Base-by-base conservation (phyloP, 1,140 invertebrate species). In the Tetramorium simillimum region DNA sequence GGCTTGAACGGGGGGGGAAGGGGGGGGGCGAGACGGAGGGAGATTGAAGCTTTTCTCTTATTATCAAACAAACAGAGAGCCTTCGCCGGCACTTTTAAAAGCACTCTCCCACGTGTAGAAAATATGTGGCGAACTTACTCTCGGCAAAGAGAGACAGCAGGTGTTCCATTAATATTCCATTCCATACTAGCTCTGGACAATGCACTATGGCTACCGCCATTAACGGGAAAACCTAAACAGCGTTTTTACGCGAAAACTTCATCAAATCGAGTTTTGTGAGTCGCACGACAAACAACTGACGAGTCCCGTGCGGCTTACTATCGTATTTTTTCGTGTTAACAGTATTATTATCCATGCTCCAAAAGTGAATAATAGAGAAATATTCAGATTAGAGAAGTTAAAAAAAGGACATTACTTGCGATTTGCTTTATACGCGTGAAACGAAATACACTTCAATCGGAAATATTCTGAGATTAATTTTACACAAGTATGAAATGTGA, bases 111-210 rank as follows among this genome's bases (percentile, higher is more conserved):
- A 46, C n/a, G 53, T 70, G 7, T 60, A 49, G 53, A 73, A 84
- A 75, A 84, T 84, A 73, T 73, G 69, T 60, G 53, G 77, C 24
- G 7, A 75, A 73, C 33, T 46, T 75, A 37, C 40, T 73, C 80
- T 14, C 18, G 40, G 18, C 37, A n/a, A 40, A 60, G 67, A 73
- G 80, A 82, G 53, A 82, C 40, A 18, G 80, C 43, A 72, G 53
- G 53, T 60, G 69, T 72, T 84, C 69, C 80, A 84, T 75, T 75
- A 84, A 84, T 75, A 84, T 84, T 84, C 69, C 69, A 73, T 33
- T 73, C 28, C 28, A 10, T 62, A 73, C 80, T 73, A 46, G 67
- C 18, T n/a, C 24, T 28, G 46, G 56, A 60, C 69, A 53, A 62
- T 75, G 58, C 80, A 58, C 37, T 56, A 56, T 43, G 53, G 56